Evolutionary conservation across 2,113 vertebrate genomes (phyloP).

Genomic region (Platycercus adscitus): DNA sequence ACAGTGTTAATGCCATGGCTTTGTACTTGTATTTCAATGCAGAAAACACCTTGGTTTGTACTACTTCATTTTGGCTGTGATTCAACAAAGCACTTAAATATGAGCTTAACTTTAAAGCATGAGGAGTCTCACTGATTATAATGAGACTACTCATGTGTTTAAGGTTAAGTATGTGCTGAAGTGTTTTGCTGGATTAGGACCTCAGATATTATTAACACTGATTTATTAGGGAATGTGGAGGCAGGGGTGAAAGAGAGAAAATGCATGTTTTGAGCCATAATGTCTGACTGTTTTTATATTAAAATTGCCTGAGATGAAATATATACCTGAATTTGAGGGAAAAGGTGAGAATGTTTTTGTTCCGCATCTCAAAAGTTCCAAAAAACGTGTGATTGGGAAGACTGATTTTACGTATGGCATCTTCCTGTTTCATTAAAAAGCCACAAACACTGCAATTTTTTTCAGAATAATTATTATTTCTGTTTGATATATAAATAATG

Average conservation of each 20-base stretch:
- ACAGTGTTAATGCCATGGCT: neutral
- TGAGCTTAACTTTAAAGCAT: conserved; percentile 43
- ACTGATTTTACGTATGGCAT: conserved; percentile 42
- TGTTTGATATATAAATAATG: conserved; percentile 76
- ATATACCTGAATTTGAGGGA: neutral
- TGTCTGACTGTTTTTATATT: neutral
- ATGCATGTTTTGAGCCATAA: neutral
- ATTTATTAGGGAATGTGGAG: neutral
- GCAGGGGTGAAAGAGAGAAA: neutral
- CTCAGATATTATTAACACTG: conserved; percentile 13
- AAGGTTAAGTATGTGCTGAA: conserved; percentile 63
- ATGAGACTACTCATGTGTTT: conserved; percentile 49
- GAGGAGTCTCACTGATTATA: conserved; percentile 36
- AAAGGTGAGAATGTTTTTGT: conserved; percentile 51
- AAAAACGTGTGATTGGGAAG: neutral
- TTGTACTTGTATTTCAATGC: neutral
- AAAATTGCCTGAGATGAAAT: conserved; percentile 32
- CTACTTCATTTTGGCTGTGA: conserved; percentile 10
- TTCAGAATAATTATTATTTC: conserved; percentile 62
- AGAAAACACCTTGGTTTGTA: conserved; percentile 29
- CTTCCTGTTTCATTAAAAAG: conserved; percentile 49
- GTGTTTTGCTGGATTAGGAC: conserved; percentile 46
- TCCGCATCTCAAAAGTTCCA: neutral
- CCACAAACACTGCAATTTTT: conserved; percentile 43
- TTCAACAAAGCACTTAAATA: conserved; percentile 63